Base-by-base conservation (phyloP, 2,113 vertebrate species). In the Pseudonaja textilis region DNA sequence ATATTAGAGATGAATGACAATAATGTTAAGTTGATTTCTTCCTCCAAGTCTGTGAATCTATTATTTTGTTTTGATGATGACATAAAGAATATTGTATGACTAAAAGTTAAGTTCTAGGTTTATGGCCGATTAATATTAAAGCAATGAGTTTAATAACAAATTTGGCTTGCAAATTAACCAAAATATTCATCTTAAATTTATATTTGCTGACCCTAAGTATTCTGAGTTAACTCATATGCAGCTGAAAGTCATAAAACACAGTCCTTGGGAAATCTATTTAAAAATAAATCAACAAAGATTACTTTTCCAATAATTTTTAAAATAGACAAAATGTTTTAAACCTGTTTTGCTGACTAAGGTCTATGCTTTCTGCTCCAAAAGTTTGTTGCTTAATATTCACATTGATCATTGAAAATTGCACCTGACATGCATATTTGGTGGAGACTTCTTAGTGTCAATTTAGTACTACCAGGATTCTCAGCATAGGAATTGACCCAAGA, bases 351-450 rank as follows among this genome's bases (percentile, higher is more conserved):
- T 95, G 54, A 94, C 4, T 93, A 93, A 95, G 39, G 81, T 61
- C 50, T 86, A 90, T 91, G 4, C 25, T 95, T 96, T 45, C 20
- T 94, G 54, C 91, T 89, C 29, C 1, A 9, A 23, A 91, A 81
- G 93, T 94, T 91, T 61, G 94, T 96, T 96, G 93, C 87, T 94
- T 95, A 94, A 92, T 91, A 22, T n/a, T 93, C 89, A 92, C 3
- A 93, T 93, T 59, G 91, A 54, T 94, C 93, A 94, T 47, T 94
- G 3, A 59, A 95, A 95, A 93, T 89, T 90, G 2, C 11, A 93
- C 8, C 42, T 94, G 25, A 34, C 2, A 39, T 61, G 74, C 26
- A 92, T 69, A 88, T 55, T 90, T 87, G 89, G 23, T 91, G 93
- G 89, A 57, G 16, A 26, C 0, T 88, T 93, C 54, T 2, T 47